These are phyloP conservation scores for Tromatobia lineatoria DNA, from an alignment of 2,888 invertebrate genomes.

Conservation along the genomic window DNA sequence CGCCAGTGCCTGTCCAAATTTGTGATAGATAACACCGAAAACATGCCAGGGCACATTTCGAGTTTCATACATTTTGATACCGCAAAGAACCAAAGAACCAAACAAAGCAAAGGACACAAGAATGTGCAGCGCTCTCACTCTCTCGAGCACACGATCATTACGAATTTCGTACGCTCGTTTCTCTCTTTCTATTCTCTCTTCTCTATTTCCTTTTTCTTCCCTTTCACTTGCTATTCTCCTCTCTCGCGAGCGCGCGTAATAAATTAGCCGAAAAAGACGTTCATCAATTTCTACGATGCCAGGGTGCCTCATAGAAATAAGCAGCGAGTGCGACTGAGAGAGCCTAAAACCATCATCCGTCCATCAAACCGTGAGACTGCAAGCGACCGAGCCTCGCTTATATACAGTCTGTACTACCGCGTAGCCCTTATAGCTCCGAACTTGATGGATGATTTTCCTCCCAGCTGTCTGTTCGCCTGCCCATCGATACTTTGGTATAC, in stretches of 20 bases:
- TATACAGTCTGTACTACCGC: conserved; percentile 70
- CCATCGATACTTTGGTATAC: conserved; percentile 59
- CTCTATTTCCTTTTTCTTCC: conserved; percentile 15
- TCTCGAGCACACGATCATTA: conserved; percentile 75
- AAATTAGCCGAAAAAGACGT: conserved; percentile 83
- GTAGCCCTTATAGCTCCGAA: conserved; percentile 81
- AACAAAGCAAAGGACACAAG: conserved; percentile 56
- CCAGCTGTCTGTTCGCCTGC: conserved; percentile 65
- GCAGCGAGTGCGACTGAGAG: conserved; percentile 50
- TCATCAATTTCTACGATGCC: conserved; percentile 84
- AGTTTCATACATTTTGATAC: conserved; percentile 43
- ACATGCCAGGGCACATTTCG: conserved; percentile 28
- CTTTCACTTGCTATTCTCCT: conserved; percentile 17
- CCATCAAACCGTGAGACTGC: conserved; percentile 70
- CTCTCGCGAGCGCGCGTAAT: conserved; percentile 75
- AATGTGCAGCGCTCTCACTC: conserved; percentile 47
- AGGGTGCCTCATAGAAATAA: conserved; percentile 72
- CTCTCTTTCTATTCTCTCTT: conserved; percentile 56
- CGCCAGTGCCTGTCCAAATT: background rate
- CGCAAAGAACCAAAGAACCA: background rate
- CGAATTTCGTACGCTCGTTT: conserved; percentile 81
- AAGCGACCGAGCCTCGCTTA: conserved; percentile 39
- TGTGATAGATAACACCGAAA: conserved; percentile 10
- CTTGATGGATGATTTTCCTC: conserved; percentile 84
- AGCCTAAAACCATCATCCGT: conserved; percentile 73